These are phyloP conservation scores for Coccyzus lansbergi DNA, from an alignment of 2,797 vertebrate species.

Conservation along the genomic window DNA sequence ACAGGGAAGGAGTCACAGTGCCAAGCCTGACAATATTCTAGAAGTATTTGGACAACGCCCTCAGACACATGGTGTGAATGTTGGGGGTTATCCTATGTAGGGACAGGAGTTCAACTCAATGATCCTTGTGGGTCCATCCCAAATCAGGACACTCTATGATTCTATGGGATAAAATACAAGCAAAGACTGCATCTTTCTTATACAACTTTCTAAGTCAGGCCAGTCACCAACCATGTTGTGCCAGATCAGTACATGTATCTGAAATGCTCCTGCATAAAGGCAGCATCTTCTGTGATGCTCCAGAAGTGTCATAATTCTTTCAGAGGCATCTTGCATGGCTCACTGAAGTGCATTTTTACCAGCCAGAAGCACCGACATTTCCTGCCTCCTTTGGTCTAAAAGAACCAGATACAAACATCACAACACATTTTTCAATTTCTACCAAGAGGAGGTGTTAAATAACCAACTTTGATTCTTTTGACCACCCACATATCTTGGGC, in stretches of 20 bases:
- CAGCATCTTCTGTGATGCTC: neutral
- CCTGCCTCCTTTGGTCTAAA: neutral
- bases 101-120: no score
- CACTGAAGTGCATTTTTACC: neutral
- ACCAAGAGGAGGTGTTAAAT: neutral
- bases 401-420: neutral
- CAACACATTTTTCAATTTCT: neutral
- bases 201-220: neutral
- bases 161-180: neutral
- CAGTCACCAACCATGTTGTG: neutral
- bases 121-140: no score
- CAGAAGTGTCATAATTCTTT: neutral
- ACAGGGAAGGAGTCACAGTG: no score
- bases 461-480: neutral
- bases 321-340: neutral
- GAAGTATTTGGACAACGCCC: no score
- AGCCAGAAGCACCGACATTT: neutral
- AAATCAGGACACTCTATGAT: no score
- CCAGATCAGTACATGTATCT: neutral
- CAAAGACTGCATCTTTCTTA: neutral
- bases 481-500: neutral
- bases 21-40: no score
- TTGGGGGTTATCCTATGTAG: no score
- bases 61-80: no score
- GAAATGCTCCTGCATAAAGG: neutral